Evolutionary conservation across 2,797 vertebrate genomes (phyloP), one percentile per base, ranked within the genome.

Genomic region (Falco berigora): DNA sequence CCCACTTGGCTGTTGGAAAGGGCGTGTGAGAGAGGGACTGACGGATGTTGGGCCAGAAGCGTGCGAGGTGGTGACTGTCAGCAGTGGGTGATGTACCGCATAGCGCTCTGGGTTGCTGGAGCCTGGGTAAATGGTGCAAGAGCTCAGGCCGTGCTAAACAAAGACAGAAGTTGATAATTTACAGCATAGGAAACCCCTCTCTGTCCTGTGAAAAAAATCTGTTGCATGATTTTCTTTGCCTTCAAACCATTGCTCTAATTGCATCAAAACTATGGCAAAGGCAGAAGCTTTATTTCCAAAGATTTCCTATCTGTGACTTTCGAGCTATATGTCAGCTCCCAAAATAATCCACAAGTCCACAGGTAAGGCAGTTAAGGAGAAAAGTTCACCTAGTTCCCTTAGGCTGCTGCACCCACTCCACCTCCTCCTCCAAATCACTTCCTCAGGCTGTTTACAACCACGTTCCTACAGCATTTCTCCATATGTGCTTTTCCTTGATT

Each of bases 121-220:
- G 85, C 49, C 44, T 49, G 50, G 40, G 50, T 5, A 23, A 21
- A 21, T 28, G 74, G 42, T 1, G 1, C 47, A 11, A 10, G 77
- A 79, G 79, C 58, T 73, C 78, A n/a, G 27, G 20, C 47, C 5
- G 0, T 2, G n/a, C 75, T 9, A 5, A 42, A n/a, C 46, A 23
- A 13, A 72, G 46, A 11, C 27, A 11, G n/a, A 14, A 25, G 36
- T 5, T 13, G 44, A 22, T 22, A 4, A 56, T n/a, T 63, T 3
- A 5, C 20, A 40, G n/a, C 23, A 12, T 1, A 6, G 18, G 28
- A 47, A 14, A 34, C 7, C 21, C 15, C 2, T 0, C 8, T 8
- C 28, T n/a, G 32, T 23, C 34, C 25, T 23, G 0, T 6, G 17
- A 38, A 47, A 47, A 55, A 11, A 44, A 9, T 1, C 20, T 6